Conservation (phyloP, 2,113 vertebrate species). For the Scatophagus argus region DNA sequence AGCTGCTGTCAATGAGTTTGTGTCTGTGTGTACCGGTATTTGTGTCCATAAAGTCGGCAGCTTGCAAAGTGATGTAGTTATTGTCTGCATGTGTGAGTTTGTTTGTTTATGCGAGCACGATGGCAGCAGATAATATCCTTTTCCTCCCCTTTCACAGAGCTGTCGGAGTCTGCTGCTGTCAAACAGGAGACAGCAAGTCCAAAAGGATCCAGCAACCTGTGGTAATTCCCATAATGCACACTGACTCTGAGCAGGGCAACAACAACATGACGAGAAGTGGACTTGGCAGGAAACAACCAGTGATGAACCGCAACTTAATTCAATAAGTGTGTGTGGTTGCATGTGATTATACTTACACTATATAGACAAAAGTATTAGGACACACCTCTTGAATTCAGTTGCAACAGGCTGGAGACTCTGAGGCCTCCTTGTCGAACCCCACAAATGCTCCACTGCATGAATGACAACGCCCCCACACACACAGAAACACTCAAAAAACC, state of each 20-base stretch:
- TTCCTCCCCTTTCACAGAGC: conserved; percentile 28
- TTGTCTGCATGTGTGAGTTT: background rate
- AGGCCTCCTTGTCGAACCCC: too few relatives aligned
- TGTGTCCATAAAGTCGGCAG: background rate
- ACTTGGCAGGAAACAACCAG: conserved; percentile 32
- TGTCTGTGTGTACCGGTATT: conserved; percentile 4
- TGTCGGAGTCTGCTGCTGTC: conserved; percentile 29
- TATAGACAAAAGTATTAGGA: too few relatives aligned
- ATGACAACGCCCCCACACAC: too few relatives aligned
- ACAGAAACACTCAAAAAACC: too few relatives aligned
- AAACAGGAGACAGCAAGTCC: conserved; percentile 22
- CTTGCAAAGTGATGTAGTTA: background rate
- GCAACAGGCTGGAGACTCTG: too few relatives aligned
- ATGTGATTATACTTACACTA: background rate
- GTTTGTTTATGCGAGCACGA: background rate
- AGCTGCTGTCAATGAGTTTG: background rate
- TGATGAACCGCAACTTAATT: conserved; percentile 31
- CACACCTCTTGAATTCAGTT: too few relatives aligned
- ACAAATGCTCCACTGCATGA: too few relatives aligned
- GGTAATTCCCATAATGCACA: conserved; percentile 47
- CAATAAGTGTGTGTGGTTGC: conserved; percentile 13
- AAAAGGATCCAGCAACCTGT: background rate
- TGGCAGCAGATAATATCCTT: conserved; percentile 25
- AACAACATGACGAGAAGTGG: conserved; percentile 10
- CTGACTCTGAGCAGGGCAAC: conserved; percentile 11